Evolutionary conservation across 2,113 vertebrate species (phyloP).

Genomic region (Corydoras maculifer): DNA sequence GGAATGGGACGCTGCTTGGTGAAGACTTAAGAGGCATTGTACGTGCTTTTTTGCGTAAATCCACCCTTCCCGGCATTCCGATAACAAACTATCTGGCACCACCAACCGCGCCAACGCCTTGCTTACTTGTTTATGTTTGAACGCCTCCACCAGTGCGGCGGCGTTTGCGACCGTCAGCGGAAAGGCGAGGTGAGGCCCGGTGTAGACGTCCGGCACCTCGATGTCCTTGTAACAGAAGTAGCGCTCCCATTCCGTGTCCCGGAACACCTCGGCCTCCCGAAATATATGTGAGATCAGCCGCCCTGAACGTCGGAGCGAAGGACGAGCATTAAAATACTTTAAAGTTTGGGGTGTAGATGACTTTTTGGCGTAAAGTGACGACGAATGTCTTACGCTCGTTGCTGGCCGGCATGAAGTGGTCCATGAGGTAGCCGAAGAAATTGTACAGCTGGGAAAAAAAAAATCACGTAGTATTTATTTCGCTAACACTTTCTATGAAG

Average conservation of each 20-base stretch:
- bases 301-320: constrained; percentile 54
- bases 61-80: too few species aligned
- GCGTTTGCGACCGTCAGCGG: constrained; percentile 77
- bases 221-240: constrained; percentile 71
- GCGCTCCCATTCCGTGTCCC: constrained; percentile 67
- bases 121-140: constrained; percentile 85
- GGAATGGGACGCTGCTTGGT: too few species aligned
- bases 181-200: constrained; percentile 76
- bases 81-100: too few species aligned
- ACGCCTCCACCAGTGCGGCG: constrained; percentile 81
- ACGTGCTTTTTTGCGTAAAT: too few species aligned
- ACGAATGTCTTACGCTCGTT: constrained; percentile 72
- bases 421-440: constrained; percentile 86
- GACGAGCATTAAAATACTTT: too few species aligned
- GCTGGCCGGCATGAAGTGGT: constrained; percentile 78
- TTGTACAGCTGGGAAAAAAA: constrained; percentile 73
- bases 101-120: too few species aligned
- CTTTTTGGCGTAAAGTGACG: background rate
- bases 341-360: too few species aligned
- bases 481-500: too few species aligned
- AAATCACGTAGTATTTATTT: background rate
- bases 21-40: too few species aligned
- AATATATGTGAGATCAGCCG: constrained; percentile 81
- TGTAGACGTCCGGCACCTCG: constrained; percentile 71
- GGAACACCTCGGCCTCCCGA: constrained; percentile 60